These are phyloP conservation scores for Cotesia chilonis DNA, from an alignment of 1,140 invertebrate genomes.

Conservation along the genomic window DNA sequence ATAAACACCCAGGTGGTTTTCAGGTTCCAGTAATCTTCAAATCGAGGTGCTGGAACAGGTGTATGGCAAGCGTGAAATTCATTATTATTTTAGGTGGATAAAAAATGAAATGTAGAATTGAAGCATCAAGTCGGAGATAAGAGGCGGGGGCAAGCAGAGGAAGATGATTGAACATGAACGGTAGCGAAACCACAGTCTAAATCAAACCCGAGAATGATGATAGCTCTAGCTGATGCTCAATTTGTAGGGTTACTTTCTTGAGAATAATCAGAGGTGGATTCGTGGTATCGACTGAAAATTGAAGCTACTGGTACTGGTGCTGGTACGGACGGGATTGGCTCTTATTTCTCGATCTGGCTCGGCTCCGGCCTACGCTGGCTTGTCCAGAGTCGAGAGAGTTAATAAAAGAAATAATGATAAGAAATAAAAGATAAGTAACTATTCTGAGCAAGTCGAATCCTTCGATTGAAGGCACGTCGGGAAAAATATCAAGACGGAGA, in stretches of 20 bases:
- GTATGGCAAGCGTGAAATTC: background rate
- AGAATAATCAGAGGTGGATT: background rate
- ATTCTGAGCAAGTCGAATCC: background rate
- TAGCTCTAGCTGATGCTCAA: conserved; percentile 13
- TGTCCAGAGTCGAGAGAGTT: background rate
- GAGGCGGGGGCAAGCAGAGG: background rate
- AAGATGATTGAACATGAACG: conserved; percentile 11
- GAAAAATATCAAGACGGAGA: background rate
- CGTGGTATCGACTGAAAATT: conserved; percentile 27
- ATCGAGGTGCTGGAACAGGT: background rate
- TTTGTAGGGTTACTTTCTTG: conserved; percentile 10
- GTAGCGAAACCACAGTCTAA: conserved; percentile 31
- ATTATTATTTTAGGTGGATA: too few species aligned
- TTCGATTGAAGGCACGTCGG: conserved; percentile 1
- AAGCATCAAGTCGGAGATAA: background rate
- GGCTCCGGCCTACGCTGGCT: too few species aligned
- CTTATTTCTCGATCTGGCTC: background rate
- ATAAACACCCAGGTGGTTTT: too few species aligned
- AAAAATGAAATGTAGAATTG: too few species aligned
- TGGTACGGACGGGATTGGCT: too few species aligned
- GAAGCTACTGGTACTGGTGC: conserved; percentile 7
- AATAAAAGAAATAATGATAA: background rate
- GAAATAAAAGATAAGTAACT: background rate
- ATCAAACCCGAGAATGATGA: conserved; percentile 10
- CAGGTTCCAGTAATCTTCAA: background rate